phyloP scores from a whole-genome alignment of 2,888 invertebrate species.

The Brachypalpus laphriformis region DNA sequence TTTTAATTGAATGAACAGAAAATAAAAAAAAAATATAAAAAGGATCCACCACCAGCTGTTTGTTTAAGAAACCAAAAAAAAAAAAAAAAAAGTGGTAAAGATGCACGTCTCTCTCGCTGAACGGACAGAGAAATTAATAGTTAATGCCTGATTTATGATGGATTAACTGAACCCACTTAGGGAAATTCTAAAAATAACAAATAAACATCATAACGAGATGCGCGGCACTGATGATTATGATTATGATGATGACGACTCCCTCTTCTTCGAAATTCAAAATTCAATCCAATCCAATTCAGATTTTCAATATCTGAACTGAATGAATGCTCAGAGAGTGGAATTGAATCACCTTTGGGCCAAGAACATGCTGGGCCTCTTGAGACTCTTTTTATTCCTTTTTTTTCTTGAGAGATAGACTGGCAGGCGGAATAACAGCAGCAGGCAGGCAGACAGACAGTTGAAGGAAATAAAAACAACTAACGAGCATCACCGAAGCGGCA shows the following conservation, averaged over 20 bases:
- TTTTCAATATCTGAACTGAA: constrained; percentile 13
- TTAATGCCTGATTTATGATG: constrained; percentile 74
- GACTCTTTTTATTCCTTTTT: constrained; percentile 34
- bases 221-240: constrained; percentile 3
- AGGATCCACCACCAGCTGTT: constrained; percentile 39
- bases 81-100: neutral
- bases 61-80: constrained; percentile 14
- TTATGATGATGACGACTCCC: constrained; percentile 29
- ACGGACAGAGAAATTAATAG: constrained; percentile 69
- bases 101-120: neutral
- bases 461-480: constrained; percentile 59
- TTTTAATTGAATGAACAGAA: constrained; percentile 45
- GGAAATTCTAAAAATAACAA: constrained; percentile 68
- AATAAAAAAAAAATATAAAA: constrained; percentile 14
- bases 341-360: constrained; percentile 64
- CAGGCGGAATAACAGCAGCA: constrained; percentile 57
- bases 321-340: constrained; percentile 19
- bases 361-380: constrained; percentile 61
- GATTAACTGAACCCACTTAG: constrained; percentile 72
- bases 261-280: constrained; percentile 53
- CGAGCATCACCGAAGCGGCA: constrained; percentile 18
- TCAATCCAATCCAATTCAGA: constrained; percentile 58
- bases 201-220: constrained; percentile 66
- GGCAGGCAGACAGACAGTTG: constrained; percentile 55
- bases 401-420: constrained; percentile 38